These are phyloP conservation scores for Cygnus olor DNA, from an alignment of 2,797 vertebrate species.

Conservation along the genomic window DNA sequence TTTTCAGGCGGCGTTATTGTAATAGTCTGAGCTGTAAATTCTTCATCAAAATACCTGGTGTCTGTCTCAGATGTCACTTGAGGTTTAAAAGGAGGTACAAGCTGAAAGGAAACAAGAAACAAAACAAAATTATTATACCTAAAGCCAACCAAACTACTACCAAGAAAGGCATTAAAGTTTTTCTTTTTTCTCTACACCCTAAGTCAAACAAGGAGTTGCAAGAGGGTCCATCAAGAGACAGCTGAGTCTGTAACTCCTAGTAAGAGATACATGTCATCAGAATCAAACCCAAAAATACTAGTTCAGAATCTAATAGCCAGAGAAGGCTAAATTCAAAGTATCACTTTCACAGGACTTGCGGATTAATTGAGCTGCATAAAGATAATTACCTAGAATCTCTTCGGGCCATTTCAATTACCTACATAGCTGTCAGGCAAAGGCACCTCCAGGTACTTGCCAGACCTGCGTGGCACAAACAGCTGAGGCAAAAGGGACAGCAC, in stretches of 20 bases:
- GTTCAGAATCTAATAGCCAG: neutral
- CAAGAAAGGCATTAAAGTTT: neutral
- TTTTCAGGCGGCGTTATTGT: slow-evolving; percentile 99
- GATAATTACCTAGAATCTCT: slow-evolving; percentile 8
- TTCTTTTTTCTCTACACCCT: neutral
- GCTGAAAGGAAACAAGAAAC: slow-evolving; percentile 77
- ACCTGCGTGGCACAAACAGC: neutral
- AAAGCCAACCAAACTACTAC: neutral
- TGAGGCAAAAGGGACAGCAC: neutral
- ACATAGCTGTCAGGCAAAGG: neutral
- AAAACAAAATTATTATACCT: slow-evolving; percentile 20
- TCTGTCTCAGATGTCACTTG: slow-evolving; percentile 98
- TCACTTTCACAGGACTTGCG: neutral
- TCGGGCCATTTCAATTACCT: neutral
- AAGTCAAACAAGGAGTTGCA: neutral
- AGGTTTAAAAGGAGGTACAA: slow-evolving; percentile 97
- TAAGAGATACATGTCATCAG: neutral
- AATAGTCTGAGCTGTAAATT: slow-evolving; percentile 99
- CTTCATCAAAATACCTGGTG: slow-evolving; percentile 98
- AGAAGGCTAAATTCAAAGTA: neutral
- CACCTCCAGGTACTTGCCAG: neutral
- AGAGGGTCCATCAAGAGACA: neutral
- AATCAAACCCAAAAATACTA: neutral
- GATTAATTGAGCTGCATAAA: neutral
- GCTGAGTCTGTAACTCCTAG: neutral